Conservation (phyloP, 2,888 invertebrate genomes). For the Stenurella melanura region DNA sequence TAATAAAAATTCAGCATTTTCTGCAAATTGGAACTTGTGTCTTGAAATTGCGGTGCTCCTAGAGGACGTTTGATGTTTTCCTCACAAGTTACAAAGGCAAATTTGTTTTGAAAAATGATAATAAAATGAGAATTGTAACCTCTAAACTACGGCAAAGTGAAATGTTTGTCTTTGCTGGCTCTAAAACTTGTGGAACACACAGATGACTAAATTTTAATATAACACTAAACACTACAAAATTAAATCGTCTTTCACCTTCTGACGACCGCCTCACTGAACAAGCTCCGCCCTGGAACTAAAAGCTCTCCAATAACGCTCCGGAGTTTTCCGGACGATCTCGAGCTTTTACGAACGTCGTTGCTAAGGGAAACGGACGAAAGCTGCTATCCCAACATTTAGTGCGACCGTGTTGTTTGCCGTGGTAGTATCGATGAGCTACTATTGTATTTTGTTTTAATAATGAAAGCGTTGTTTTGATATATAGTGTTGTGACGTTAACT, state of each 20-base stretch:
- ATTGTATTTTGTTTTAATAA: slow-evolving; percentile 58
- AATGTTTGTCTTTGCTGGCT: slow-evolving; percentile 39
- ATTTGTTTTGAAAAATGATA: neutral
- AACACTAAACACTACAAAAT: slow-evolving; percentile 59
- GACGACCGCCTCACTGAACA: slow-evolving; percentile 56
- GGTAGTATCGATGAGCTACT: slow-evolving; percentile 64
- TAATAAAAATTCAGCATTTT: slow-evolving; percentile 4
- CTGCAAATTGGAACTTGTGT: neutral
- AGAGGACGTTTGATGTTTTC: neutral
- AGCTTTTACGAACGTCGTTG: slow-evolving; percentile 68
- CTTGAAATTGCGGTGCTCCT: neutral
- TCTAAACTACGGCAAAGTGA: slow-evolving; percentile 31
- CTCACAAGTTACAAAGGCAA: neutral
- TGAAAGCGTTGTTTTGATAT: slow-evolving; percentile 55
- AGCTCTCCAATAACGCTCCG: slow-evolving; percentile 62
- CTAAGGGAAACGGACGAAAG: slow-evolving; percentile 72
- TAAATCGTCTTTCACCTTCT: slow-evolving; percentile 64
- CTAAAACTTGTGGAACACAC: slow-evolving; percentile 45
- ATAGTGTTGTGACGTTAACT: slow-evolving; percentile 50
- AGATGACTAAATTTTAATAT: slow-evolving; percentile 56
- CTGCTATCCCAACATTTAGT: slow-evolving; percentile 71
- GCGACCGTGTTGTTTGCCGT: slow-evolving; percentile 71
- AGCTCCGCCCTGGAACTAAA: slow-evolving; percentile 58
- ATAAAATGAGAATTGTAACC: neutral
- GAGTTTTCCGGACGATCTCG: slow-evolving; percentile 62